Evolutionary conservation across 1,140 invertebrate genomes (phyloP), one percentile per base, ranked within the genome.

Genomic region (Oryctes rhinoceros): DNA sequence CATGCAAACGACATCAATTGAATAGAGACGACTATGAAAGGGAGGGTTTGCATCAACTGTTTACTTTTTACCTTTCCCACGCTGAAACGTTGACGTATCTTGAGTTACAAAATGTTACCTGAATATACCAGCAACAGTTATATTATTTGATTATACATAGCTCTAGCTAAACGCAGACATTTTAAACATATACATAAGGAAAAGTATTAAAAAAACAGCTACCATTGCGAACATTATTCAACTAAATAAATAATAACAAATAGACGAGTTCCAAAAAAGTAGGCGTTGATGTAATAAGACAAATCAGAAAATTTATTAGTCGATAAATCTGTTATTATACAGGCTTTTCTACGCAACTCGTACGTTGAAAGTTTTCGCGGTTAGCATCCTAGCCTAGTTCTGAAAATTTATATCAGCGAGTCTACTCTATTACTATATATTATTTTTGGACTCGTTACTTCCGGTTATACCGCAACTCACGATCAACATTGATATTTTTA

Each of bases 91-190:
- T 71, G 24, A 71, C 65, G 35, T 15, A 71, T 71, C 65, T 24
- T 35, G 65, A 71, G 24, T 71, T 71, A 35, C 1, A 71, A 37
- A 35, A 71, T 18, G 35, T 71, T 71, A 71, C 65, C 24, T 71
- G 65, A 71, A 71, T 71, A 24, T 59, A 59, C 35, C 35, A 71
- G 7, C 15, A 9, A 37, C 24, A 24, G 20, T 71, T 15, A 13
- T 24, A 71, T 71, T 71, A 11, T 35, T 59, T 59, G 6, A 71
- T 35, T 71, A 37, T 71, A 67, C 4, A 18, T 53, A 59, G 53
- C 3, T 53, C 3, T 59, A 59, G 53, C 15, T 59, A 59, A 20
- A 20, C 53, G n/a, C 5, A 44, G 39, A 44, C 5, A 44, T 44
- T 44, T 44, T 5, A 59, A 59, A 59, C 5, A 59, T 59, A n/a